Evolutionary conservation across 2,797 vertebrate species (phyloP), one percentile per base, ranked within the genome.

Genomic region (Sebastes paucispinis): DNA sequence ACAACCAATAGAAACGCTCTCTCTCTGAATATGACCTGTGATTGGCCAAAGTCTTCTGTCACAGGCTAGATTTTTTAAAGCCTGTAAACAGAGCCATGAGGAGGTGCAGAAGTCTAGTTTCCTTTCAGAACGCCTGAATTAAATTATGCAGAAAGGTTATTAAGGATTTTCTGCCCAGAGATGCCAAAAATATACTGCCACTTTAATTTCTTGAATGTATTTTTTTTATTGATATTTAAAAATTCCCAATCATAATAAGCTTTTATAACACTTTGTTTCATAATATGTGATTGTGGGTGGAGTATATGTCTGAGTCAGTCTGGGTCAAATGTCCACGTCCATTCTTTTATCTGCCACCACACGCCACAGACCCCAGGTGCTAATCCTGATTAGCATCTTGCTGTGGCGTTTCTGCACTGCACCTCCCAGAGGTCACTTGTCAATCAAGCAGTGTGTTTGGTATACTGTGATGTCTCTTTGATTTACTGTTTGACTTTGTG

Each of bases 361-460:
- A 58, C 20, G 16, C 47, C 77, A 55, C 81, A 68, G 79, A 81
- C 77, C 80, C 39, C 69, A 77, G 71, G 69, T 86, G 75, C 71
- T 88, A 81, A 82, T 87, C 82, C 87, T 79, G 84, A 91, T 89
- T 80, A 88, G 87, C 81, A 87, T 91, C 86, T 86, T n/a, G 64
- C 65, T 29, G 73, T 66, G 18, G 60, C 20, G 13, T 85, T 81
- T 72, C 82, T 54, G 69, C 68, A 24, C 82, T 25, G 82, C 76
- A 52, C 69, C 82, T 78, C 69, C 58, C 79, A 83, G 86, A 87
- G 88, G 86, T 88, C 87, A 88, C 67, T 64, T 85, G 87, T 91
- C 89, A 84, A 65, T 90, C 87, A 89, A 79, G 70, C 66, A 2
- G 50, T 32, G 70, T 70, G 75, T 80, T 81, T 5, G 25, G 70